Conservation (phyloP, 2,888 invertebrate species). For the Diarsia rubi region DNA sequence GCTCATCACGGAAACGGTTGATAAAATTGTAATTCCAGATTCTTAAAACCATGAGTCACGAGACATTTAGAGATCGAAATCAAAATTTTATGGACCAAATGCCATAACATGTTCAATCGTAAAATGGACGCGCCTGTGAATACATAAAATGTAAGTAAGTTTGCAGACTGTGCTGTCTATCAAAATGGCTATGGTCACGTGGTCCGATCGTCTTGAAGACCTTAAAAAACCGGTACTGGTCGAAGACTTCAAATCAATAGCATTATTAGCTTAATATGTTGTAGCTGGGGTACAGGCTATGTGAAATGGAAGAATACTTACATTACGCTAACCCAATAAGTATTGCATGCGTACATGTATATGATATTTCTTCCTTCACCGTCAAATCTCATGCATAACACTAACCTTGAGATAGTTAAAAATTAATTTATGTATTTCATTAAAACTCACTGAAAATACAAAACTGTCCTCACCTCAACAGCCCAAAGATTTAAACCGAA, state of each 20-base stretch:
- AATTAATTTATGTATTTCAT: background rate
- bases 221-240: constrained; percentile 2
- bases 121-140: constrained; percentile 76
- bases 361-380: background rate
- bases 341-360: background rate
- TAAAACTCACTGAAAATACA: background rate
- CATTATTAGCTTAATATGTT: background rate
- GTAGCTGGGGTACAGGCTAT: background rate
- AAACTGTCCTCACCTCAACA: constrained; percentile 14
- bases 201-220: too few species aligned
- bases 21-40: constrained; percentile 58
- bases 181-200: too few species aligned
- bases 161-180: constrained; percentile 38
- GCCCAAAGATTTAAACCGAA: background rate
- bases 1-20: constrained; percentile 50
- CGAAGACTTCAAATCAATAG: background rate
- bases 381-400: background rate
- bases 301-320: background rate
- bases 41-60: constrained; percentile 66
- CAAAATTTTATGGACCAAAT: constrained; percentile 76
- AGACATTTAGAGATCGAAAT: constrained; percentile 76
- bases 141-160: constrained; percentile 71
- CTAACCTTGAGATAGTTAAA: background rate
- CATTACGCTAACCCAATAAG: background rate
- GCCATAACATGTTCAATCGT: constrained; percentile 75